phyloP scores from a whole-genome alignment of 2,888 invertebrate species.

The Spilarctia lutea region DNA sequence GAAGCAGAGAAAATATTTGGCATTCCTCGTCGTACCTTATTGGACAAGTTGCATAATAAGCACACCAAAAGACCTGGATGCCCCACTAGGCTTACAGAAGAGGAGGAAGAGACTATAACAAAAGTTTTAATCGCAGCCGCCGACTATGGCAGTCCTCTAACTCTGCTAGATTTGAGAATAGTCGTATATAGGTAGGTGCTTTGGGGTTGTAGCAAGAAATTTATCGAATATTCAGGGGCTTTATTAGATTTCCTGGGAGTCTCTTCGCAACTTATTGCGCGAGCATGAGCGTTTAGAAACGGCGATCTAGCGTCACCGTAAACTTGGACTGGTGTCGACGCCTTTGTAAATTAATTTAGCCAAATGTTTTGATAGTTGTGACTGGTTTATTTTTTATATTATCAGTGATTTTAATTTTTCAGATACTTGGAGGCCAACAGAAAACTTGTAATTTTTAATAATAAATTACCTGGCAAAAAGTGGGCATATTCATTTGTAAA shows the following conservation, averaged over 20 bases:
- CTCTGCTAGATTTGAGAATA: neutral
- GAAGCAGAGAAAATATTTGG: constrained; percentile 40
- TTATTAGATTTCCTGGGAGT: no score
- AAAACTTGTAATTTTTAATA: constrained; percentile 2
- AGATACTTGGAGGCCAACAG: constrained; percentile 14
- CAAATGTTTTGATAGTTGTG: no score
- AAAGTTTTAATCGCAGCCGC: constrained; percentile 4
- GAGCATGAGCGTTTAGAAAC: no score
- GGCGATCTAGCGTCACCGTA: no score
- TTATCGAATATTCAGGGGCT: no score
- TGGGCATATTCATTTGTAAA: no score
- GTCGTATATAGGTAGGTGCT: constrained; percentile 8
- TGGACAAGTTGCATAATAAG: constrained; percentile 35
- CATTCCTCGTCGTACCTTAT: constrained; percentile 41
- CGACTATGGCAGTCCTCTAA: constrained; percentile 5
- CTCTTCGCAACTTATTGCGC: no score
- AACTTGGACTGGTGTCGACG: no score
- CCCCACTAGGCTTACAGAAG: neutral
- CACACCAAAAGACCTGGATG: constrained; percentile 13
- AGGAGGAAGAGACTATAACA: constrained; percentile 6
- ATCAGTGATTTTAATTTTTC: no score
- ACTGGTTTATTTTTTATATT: neutral
- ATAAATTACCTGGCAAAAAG: no score
- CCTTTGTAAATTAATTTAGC: no score
- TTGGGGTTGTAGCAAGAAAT: no score